Evolutionary conservation across 2,113 vertebrate species (phyloP).

Genomic region (Silurus asotus): DNA sequence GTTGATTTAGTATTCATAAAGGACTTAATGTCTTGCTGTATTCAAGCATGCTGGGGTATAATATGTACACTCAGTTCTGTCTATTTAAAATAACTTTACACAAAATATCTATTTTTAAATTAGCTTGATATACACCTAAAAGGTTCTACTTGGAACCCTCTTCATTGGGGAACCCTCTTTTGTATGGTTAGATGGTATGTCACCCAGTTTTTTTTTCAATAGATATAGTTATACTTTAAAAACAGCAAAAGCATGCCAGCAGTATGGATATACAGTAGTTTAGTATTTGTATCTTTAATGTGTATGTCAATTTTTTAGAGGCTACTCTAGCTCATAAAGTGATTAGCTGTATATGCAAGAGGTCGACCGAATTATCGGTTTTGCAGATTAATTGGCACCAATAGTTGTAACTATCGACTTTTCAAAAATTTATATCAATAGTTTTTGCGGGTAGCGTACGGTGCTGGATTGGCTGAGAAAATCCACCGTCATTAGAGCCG

Average conservation of each 20-base stretch:
- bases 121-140: background rate
- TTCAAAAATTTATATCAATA: no score
- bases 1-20: constrained; percentile 67
- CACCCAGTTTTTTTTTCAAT: background rate
- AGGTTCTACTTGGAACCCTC: background rate
- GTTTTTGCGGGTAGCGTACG: no score
- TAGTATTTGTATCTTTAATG: background rate
- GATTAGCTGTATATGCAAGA: background rate
- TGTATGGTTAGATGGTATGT: background rate
- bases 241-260: background rate
- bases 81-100: background rate
- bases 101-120: background rate
- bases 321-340: background rate
- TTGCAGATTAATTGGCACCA: no score
- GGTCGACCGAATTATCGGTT: no score
- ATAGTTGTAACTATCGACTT: no score
- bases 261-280: background rate
- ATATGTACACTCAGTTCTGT: background rate
- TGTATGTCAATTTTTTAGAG: background rate
- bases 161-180: background rate
- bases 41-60: constrained; percentile 54
- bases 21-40: constrained; percentile 60
- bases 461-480: no score
- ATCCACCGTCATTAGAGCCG: no score
- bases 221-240: background rate